Percentiles rank a stretch among this genome's conserved stretches.
These are phyloP conservation scores for Clivina fossor DNA, from an alignment of 2,888 invertebrate species.

Conservation along the genomic window DNA sequence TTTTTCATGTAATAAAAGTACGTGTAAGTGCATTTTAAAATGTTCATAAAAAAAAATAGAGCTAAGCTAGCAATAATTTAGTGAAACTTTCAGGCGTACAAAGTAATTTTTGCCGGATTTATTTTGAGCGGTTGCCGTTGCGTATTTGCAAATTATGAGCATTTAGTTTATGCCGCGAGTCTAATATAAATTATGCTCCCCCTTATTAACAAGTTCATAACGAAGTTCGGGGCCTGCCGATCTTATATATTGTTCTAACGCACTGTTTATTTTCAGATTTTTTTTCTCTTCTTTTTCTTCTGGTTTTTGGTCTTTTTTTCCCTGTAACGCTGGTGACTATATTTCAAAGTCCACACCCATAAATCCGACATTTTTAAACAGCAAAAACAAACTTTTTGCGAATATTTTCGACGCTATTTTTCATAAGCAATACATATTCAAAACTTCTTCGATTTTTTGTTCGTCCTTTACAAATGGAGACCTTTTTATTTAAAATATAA, in stretches of 20 bases:
- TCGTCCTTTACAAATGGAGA: too few species aligned
- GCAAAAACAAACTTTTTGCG: conserved; percentile 17
- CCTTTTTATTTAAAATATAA: too few species aligned
- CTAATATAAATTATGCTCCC: background rate
- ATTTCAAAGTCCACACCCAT: conserved; percentile 8
- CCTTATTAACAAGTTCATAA: conserved; percentile 14
- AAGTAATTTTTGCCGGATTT: too few species aligned
- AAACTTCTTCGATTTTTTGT: conserved; percentile 8
- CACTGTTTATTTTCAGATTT: background rate
- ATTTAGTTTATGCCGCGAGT: too few species aligned
- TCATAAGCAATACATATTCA: conserved; percentile 21
- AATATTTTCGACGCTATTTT: conserved; percentile 13
- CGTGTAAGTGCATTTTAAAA: too few species aligned
- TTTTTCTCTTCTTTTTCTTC: background rate
- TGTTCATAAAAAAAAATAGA: too few species aligned
- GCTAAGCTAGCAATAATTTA: too few species aligned
- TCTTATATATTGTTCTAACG: conserved; percentile 2
- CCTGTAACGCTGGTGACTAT: background rate
- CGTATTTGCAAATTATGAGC: too few species aligned
- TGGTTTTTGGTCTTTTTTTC: conserved; percentile 11
- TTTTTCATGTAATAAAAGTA: too few species aligned
- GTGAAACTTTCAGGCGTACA: too few species aligned
- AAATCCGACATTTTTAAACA: conserved; percentile 19
- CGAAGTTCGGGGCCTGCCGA: conserved; percentile 4
- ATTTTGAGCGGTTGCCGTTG: too few species aligned